phyloP scores from a whole-genome alignment of 2,888 invertebrate genomes.

The Ligdia adustata region DNA sequence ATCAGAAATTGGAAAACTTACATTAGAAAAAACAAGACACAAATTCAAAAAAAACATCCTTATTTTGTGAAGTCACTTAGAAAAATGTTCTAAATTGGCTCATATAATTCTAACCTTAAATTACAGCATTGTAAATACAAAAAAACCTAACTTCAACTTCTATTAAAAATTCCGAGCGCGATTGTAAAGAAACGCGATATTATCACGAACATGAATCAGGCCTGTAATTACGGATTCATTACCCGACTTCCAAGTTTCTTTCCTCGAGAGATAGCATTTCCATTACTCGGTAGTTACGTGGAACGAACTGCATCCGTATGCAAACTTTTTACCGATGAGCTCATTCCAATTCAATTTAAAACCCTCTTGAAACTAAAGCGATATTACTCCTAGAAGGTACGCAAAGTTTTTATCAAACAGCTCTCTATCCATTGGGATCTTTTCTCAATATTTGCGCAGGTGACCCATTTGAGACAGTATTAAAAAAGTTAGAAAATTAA shows the following conservation, averaged over 20 bases:
- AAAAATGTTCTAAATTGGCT: too few relatives aligned
- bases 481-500: conserved; percentile 36
- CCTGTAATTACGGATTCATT: conserved; percentile 49
- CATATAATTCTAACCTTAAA: neutral
- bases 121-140: neutral
- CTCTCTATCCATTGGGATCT: conserved; percentile 39
- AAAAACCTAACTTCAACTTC: neutral
- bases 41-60: too few relatives aligned
- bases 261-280: conserved; percentile 47
- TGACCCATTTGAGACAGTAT: conserved; percentile 31
- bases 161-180: conserved; percentile 19
- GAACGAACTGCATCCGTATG: conserved; percentile 47
- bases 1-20: too few relatives aligned
- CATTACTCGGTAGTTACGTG: conserved; percentile 50
- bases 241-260: conserved; percentile 44
- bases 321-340: conserved; percentile 38
- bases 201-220: conserved; percentile 31
- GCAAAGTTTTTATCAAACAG: conserved; percentile 42
- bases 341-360: conserved; percentile 36
- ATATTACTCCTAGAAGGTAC: conserved; percentile 31
- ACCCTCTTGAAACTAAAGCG: conserved; percentile 12
- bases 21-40: too few relatives aligned
- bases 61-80: too few relatives aligned
- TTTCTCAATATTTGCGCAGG: conserved; percentile 24
- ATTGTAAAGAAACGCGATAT: conserved; percentile 15